phyloP scores from a whole-genome alignment of 2,113 vertebrate species.

The zebrafish (Danio rerio) region GRCz12tu NC_133185.1:923001-923500 shows the following conservation, averaged over 20 bases:
- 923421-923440: conserved; percentile 48
- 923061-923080: too few relatives aligned
- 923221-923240: conserved; percentile 99
- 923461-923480: neutral
- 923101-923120: conserved; percentile 32
- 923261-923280: conserved; percentile 99
- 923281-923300: conserved; percentile 99
- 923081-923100: too few relatives aligned
- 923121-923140: conserved; percentile 28
- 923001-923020: too few relatives aligned
- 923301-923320: conserved; percentile 81
- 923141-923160: conserved; percentile 38
- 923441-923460: conserved; percentile 16
- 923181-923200: conserved; percentile 50
- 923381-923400: conserved; percentile 53
- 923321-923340: conserved; percentile 68
- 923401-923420: conserved; percentile 52
- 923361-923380: conserved; percentile 36
- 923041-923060: too few relatives aligned
- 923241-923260: conserved; percentile 98
- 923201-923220: conserved; percentile 83
- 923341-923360: neutral
- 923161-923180: conserved; percentile 6
- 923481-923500: neutral
- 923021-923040: too few relatives aligned